Evolutionary conservation across 2,888 invertebrate genomes (phyloP).

Genomic region (Agrochola lota): DNA sequence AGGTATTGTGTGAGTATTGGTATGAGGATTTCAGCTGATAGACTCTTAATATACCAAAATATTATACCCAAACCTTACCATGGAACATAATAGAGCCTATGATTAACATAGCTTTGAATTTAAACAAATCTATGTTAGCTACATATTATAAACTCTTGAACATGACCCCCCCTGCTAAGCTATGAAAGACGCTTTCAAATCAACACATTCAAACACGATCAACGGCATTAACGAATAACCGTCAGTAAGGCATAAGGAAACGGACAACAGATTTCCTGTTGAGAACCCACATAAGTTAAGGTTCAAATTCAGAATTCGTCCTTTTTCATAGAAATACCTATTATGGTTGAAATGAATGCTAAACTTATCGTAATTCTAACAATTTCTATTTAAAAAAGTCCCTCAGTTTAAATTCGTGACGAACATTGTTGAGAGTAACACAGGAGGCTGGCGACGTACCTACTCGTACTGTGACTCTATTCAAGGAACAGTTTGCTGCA

Average conservation of each 20-base stretch:
- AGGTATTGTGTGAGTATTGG: too few species aligned
- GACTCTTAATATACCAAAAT: not conserved
- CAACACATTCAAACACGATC: conserved; percentile 5
- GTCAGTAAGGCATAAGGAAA: not conserved
- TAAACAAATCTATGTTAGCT: not conserved
- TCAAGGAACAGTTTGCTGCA: conserved; percentile 89
- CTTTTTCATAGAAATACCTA: not conserved
- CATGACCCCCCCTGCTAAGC: not conserved
- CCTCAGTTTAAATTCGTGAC: conserved; percentile 43
- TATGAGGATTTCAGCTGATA: too few species aligned
- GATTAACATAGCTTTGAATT: not conserved
- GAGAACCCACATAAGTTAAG: not conserved
- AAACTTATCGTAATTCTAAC: not conserved
- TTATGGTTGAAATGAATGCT: not conserved
- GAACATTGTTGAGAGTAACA: conserved; percentile 61
- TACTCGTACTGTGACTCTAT: conserved; percentile 81
- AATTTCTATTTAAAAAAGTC: conserved; percentile 28
- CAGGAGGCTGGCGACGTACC: conserved; percentile 68
- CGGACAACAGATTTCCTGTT: conserved; percentile 6
- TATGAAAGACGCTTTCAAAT: conserved; percentile 8
- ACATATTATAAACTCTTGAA: not conserved
- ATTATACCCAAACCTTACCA: not conserved
- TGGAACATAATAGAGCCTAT: not conserved
- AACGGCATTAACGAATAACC: conserved; percentile 8
- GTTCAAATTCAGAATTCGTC: conserved; percentile 5